phyloP scores from a whole-genome alignment of 2,797 vertebrate species.

The Setipinna tenuifilis region DNA sequence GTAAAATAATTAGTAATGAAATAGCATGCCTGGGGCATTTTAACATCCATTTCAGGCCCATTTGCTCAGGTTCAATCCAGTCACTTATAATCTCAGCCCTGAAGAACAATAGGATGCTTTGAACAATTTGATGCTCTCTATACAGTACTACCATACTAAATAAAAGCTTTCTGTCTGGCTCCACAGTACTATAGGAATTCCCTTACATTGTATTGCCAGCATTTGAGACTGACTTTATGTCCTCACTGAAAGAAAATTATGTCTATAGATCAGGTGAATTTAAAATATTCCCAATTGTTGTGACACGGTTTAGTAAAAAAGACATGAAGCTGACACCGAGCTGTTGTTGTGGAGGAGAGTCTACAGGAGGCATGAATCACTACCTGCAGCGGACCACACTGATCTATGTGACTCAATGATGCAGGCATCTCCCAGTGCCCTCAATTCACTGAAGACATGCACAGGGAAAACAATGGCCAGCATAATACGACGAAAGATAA shows the following conservation, averaged over 20 bases:
- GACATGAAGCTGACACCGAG: background rate
- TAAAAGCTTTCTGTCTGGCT: no score
- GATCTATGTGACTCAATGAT: slow-evolving; percentile 69
- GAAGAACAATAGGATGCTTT: slow-evolving; percentile 3
- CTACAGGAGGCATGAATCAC: background rate
- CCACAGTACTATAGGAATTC: background rate
- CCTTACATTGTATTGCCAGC: background rate
- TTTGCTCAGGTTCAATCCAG: slow-evolving; percentile 15
- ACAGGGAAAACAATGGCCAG: slow-evolving; percentile 72
- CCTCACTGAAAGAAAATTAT: background rate
- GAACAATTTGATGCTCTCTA: slow-evolving; percentile 13
- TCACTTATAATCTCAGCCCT: background rate
- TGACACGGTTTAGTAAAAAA: background rate
- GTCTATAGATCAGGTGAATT: background rate
- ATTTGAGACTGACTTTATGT: background rate
- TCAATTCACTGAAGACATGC: slow-evolving; percentile 71
- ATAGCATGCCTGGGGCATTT: slow-evolving; percentile 38
- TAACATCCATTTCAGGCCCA: slow-evolving; percentile 1
- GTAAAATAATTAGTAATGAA: slow-evolving; percentile 34
- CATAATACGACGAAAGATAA: slow-evolving; percentile 77
- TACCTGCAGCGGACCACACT: slow-evolving; percentile 46
- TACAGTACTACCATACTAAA: no score
- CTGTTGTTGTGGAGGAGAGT: background rate
- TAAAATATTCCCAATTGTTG: background rate
- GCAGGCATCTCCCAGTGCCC: slow-evolving; percentile 67